Percentiles rank a stretch among this genome's conserved stretches.
Evolutionary conservation across 2,797 vertebrate genomes (phyloP).

Genomic region (Protosalanx chinensis): DNA sequence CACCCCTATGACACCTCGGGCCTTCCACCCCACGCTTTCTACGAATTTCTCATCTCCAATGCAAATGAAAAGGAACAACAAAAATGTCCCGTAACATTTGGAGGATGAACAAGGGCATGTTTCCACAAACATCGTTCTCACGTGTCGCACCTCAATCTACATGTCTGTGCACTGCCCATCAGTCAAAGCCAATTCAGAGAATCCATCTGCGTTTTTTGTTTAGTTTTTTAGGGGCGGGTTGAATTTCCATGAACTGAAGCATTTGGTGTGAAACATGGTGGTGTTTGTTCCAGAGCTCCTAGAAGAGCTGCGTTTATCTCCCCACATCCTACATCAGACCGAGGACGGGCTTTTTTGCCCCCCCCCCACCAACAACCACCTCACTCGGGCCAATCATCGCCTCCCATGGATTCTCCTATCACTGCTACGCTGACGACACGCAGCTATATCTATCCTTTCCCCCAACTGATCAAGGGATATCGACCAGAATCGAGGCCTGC

Average conservation of each 20-base stretch:
- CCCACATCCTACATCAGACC: slow-evolving; percentile 29
- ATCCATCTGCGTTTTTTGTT: slow-evolving; percentile 4
- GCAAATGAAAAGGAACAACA: no score
- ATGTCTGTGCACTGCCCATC: slow-evolving; percentile 15
- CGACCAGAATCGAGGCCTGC: no score
- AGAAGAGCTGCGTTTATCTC: slow-evolving; percentile 23
- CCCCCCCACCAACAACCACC: slow-evolving; percentile 24
- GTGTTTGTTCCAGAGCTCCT: slow-evolving; percentile 11
- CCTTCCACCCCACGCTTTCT: no score
- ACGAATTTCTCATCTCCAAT: no score
- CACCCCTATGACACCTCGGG: no score
- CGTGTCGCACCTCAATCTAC: not conserved
- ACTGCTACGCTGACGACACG: no score
- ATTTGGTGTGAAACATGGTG: not conserved
- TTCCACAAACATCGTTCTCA: not conserved
- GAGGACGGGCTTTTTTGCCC: slow-evolving; percentile 34
- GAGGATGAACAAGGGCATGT: not conserved
- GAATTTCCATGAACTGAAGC: slow-evolving; percentile 21
- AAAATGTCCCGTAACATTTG: no score
- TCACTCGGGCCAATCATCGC: no score
- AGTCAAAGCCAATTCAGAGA: slow-evolving; percentile 12
- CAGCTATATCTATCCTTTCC: no score
- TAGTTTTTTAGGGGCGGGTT: not conserved
- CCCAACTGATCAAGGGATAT: no score
- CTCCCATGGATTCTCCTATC: no score